Evolutionary conservation across 2,797 vertebrate species (phyloP), one percentile per base, ranked within the genome.

Genomic region (Parotocinclus haroldoi): DNA sequence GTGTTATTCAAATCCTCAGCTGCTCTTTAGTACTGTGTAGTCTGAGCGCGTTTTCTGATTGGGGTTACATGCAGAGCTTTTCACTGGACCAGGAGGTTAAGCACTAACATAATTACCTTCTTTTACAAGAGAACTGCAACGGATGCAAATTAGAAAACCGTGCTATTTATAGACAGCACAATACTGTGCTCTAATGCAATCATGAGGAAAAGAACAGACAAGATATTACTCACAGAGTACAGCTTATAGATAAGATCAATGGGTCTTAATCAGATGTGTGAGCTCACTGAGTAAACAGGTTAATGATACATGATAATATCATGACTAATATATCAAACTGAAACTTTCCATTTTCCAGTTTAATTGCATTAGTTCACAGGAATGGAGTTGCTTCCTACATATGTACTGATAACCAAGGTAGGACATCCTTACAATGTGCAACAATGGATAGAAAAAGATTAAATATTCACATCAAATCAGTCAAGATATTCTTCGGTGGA

Each of bases 121-220:
- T 68, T 71, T 56, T 6, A 42, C 36, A 60, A 52, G 55, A 71
- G 56, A 55, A 18, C 45, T 19, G 42, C 51, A 58, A 61, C 17
- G 16, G 56, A 64, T 60, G 64, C 50, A 68, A 71, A 71, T 68
- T 52, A 56, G 10, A 42, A 50, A 49, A 9, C 17, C 16, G 8
- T 17, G 27, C 64, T 65, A 60, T 60, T 75, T 68, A 63, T 75
- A 71, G 69, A 56, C 52, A 57, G 16, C 48, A 53, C 48, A 57
- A 58, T 7, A 16, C 62, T 40, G n/a, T 12, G 36, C 50, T 64
- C 51, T 56, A 58, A 54, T 71, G 42, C 36, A 65, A 37, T 9
- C 16, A 65, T 18, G 49, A 49, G 40, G 42, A 65, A 14, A 4
- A 46, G 14, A 71, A 36, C 5, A 19, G 52, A 66, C 62, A 57